phyloP scores from a whole-genome alignment of 2,113 vertebrate species.

The Platanista minor region DNA sequence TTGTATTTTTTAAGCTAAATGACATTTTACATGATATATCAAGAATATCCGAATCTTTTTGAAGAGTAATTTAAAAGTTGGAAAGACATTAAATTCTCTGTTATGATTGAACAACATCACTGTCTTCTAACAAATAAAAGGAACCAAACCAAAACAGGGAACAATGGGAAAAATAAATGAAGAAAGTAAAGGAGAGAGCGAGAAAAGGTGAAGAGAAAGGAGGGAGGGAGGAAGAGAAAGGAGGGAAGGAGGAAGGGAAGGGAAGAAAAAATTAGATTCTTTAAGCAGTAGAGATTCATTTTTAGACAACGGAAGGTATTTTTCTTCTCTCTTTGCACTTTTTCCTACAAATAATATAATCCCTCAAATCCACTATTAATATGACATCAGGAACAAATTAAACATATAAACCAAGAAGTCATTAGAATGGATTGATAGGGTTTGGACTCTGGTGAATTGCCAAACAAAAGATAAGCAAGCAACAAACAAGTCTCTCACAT shows the following conservation, averaged over 20 bases:
- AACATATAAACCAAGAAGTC: constrained; percentile 40
- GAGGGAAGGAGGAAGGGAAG: background rate
- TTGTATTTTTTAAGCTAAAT: background rate
- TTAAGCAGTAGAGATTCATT: background rate
- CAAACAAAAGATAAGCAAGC: constrained; percentile 39
- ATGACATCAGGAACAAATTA: constrained; percentile 45
- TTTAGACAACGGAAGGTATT: background rate
- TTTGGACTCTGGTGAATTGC: background rate
- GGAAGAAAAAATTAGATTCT: background rate
- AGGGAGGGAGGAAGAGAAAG: background rate
- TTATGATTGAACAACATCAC: background rate
- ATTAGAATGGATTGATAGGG: constrained; percentile 33
- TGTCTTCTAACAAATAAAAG: constrained; percentile 6
- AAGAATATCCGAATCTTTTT: background rate
- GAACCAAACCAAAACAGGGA: background rate
- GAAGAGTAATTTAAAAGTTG: background rate
- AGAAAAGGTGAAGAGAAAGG: background rate
- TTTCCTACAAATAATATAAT: constrained; percentile 12
- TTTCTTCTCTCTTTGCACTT: constrained; percentile 5
- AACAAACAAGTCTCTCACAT: background rate
- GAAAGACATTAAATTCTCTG: background rate
- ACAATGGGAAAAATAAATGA: fast-evolving
- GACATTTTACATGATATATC: background rate
- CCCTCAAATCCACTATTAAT: constrained; percentile 27
- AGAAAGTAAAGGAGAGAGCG: fast-evolving